Evolutionary conservation across 2,888 invertebrate species (phyloP), one percentile per base, ranked within the genome.

Genomic region (Osmoderma eremita): DNA sequence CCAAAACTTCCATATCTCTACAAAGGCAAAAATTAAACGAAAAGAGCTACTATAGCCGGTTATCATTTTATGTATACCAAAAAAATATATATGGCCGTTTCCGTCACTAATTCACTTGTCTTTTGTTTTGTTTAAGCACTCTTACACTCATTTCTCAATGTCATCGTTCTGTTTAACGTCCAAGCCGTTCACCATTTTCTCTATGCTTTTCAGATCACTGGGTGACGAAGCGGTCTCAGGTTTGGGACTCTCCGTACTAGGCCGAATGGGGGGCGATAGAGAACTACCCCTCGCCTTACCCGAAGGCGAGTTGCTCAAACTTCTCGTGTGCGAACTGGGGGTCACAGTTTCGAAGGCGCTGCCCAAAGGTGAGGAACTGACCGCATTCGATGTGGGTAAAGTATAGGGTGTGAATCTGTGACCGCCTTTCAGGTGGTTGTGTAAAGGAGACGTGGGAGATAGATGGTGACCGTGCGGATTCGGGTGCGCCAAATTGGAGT

Each of bases 121-220:
- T 5, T 42, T 13, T 1, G 42, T n/a, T n/a, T n/a, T n/a, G n/a
- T n/a, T n/a, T n/a, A n/a, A 13, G 17, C 42, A 42, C 22, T 20
- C 18, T 20, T 8, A 50, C 65, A 58, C 77, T 75, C 77, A 80
- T 74, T 80, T 78, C 67, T 81, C 80, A 70, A 70, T 71, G 42
- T 80, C 79, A 67, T 80, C 80, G 69, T 20, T 65, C 73, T 90
- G 88, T 81, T 93, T 93, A 73, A 94, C 93, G 82, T 97, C 96
- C 71, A 97, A 86, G 13, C 96, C 97, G 83, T 96, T 97, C 74
- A 97, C 95, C 97, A 97, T 97, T 82, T 96, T 94, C 84, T 97
- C 97, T 85, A 97, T 97, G 82, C 92, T 95, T 84, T 96, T 96
- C 74, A 97, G 88, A 84, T 97, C 96, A 70, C 90, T 92, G 48